Evolutionary conservation across 92 coral and sea anemone genomes (phyloP).

Genomic region (Muricea muricata): DNA sequence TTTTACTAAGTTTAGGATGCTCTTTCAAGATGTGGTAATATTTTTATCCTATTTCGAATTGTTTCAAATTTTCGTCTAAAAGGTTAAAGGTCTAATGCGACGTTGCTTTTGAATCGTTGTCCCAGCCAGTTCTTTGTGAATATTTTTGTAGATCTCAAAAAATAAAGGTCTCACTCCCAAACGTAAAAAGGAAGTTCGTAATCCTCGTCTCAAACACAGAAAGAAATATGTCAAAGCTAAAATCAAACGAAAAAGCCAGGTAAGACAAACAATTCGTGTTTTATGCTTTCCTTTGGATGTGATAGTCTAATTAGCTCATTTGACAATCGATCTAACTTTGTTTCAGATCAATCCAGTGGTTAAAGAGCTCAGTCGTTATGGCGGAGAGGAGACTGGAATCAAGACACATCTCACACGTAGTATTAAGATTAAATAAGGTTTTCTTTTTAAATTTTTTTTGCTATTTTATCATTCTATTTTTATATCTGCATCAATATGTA

Average conservation of each 20-base stretch:
- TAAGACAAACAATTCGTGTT: slow-evolving; percentile 12
- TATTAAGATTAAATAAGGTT: slow-evolving; percentile 75
- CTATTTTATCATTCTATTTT: too few species aligned
- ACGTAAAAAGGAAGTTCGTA: slow-evolving; percentile 86
- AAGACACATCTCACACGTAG: slow-evolving; percentile 84
- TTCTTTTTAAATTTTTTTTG: background rate
- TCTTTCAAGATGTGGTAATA: too few species aligned
- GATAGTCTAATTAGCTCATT: background rate
- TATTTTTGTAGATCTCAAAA: slow-evolving; percentile 77
- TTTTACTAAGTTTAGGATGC: too few species aligned
- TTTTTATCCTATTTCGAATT: too few species aligned
- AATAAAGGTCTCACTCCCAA: slow-evolving; percentile 92
- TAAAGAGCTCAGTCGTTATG: slow-evolving; percentile 88
- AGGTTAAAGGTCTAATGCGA: too few species aligned
- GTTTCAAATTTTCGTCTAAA: too few species aligned
- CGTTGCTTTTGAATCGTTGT: too few species aligned
- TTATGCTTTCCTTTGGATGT: background rate
- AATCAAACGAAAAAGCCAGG: slow-evolving; percentile 95
- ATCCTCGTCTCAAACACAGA: slow-evolving; percentile 96
- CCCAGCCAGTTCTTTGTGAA: too few species aligned
- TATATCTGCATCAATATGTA: too few species aligned
- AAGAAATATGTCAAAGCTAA: slow-evolving; percentile 89
- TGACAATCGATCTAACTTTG: background rate
- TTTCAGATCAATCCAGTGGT: slow-evolving; percentile 84
- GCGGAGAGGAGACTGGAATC: slow-evolving; percentile 90